Percentiles rank a stretch among this genome's conserved stretches.
These are phyloP conservation scores for Rhopalosiphum maidis DNA, from an alignment of 1,140 invertebrate species.

Conservation along the genomic window DNA sequence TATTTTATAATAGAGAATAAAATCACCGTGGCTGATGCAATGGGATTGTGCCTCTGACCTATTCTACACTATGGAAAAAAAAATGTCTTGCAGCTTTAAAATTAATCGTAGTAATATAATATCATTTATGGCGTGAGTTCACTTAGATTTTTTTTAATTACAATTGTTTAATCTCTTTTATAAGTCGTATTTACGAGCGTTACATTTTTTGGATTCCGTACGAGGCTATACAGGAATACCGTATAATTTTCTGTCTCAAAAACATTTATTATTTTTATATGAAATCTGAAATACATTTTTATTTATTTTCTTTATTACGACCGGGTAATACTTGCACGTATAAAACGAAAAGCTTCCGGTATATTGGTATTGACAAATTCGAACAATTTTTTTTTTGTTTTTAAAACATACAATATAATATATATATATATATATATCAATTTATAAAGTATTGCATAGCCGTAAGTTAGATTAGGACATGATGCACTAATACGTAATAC, in stretches of 20 bases:
- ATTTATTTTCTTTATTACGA: neutral
- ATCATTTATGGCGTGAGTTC: no score
- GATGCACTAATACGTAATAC: no score
- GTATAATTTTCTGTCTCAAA: neutral
- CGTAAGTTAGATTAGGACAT: no score
- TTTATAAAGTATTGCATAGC: neutral
- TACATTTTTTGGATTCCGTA: neutral
- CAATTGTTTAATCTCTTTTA: neutral
- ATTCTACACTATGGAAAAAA: no score
- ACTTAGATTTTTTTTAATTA: neutral
- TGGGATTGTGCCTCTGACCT: no score
- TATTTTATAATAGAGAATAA: neutral
- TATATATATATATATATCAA: neutral
- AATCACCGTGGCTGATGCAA: neutral
- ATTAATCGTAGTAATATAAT: no score
- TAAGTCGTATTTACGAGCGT: neutral
- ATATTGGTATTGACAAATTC: no score
- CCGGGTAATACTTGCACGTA: neutral
- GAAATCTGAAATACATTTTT: no score
- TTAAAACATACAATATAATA: no score
- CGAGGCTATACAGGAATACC: neutral
- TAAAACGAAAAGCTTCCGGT: neutral
- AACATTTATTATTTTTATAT: neutral
- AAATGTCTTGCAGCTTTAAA: no score
- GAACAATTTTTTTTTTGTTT: no score